These are phyloP conservation scores for Triplophysa tibetana DNA, from an alignment of 2,113 vertebrate genomes.

Conservation along the genomic window DNA sequence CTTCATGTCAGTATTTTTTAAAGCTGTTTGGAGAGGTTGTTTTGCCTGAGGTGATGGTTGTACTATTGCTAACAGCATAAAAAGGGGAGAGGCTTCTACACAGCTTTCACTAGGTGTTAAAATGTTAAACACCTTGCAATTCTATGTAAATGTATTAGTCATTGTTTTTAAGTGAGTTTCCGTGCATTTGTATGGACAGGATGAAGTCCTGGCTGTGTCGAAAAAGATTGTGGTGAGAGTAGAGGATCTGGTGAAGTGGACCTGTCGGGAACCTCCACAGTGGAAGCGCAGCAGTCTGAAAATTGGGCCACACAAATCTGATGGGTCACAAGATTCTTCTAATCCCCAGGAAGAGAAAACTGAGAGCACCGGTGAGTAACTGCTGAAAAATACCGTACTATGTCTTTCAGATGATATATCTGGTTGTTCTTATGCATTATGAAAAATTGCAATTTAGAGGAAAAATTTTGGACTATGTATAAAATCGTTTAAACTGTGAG, in stretches of 20 bases:
- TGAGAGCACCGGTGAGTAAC: constrained; percentile 21
- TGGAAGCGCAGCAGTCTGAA: constrained; percentile 57
- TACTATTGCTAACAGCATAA: constrained; percentile 17
- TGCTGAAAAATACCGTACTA: neutral
- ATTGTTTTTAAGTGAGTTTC: constrained; percentile 5
- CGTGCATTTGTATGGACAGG: constrained; percentile 59
- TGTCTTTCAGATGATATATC: no score
- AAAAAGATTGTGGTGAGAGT: constrained; percentile 77
- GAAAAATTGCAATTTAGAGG: no score
- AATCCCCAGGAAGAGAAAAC: constrained; percentile 28
- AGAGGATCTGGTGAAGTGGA: constrained; percentile 77
- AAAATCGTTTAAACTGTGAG: no score
- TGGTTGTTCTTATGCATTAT: neutral
- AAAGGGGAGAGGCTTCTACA: constrained; percentile 18
- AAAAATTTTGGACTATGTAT: no score
- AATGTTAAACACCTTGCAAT: neutral
- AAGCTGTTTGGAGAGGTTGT: neutral
- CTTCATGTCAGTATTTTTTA: neutral
- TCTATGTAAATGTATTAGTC: neutral
- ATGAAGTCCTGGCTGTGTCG: constrained; percentile 78
- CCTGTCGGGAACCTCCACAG: constrained; percentile 60
- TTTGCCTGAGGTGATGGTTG: constrained; percentile 17
- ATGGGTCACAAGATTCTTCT: neutral
- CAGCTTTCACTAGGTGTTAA: neutral
- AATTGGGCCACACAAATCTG: constrained; percentile 44